These are phyloP conservation scores for Hydropotes inermis DNA, from an alignment of 2,113 vertebrate genomes.

Conservation along the genomic window DNA sequence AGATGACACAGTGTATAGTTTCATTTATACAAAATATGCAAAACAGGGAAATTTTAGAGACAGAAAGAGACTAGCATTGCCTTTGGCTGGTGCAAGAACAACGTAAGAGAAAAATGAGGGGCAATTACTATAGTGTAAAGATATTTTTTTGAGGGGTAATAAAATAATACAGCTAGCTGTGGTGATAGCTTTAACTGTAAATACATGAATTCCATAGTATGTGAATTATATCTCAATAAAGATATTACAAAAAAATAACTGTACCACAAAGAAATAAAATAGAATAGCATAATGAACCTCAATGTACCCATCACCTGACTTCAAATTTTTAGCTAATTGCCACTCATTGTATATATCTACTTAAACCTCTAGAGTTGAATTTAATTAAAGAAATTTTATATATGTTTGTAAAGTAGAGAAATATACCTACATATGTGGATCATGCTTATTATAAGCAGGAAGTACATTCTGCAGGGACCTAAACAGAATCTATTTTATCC, in stretches of 20 bases:
- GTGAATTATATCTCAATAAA: background rate
- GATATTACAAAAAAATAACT: background rate
- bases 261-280: background rate
- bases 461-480: background rate
- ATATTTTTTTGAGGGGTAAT: background rate
- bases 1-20: background rate
- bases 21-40: background rate
- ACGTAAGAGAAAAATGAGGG: background rate
- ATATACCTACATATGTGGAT: background rate
- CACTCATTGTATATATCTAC: background rate
- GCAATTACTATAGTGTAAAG: background rate
- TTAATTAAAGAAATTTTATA: background rate
- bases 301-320: background rate
- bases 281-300: background rate
- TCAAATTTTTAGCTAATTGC: background rate
- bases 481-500: background rate
- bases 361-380: background rate
- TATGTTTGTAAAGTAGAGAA: background rate
- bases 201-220: background rate
- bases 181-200: background rate
- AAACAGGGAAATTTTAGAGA: background rate
- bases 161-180: background rate
- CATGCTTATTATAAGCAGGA: background rate
- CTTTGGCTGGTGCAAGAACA: accelerated
- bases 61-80: background rate